A percentile compares a stretch with the other conserved stretches of the same genome.
phyloP scores from a whole-genome alignment of 2,797 vertebrate species.

The Varecia variegata region DNA sequence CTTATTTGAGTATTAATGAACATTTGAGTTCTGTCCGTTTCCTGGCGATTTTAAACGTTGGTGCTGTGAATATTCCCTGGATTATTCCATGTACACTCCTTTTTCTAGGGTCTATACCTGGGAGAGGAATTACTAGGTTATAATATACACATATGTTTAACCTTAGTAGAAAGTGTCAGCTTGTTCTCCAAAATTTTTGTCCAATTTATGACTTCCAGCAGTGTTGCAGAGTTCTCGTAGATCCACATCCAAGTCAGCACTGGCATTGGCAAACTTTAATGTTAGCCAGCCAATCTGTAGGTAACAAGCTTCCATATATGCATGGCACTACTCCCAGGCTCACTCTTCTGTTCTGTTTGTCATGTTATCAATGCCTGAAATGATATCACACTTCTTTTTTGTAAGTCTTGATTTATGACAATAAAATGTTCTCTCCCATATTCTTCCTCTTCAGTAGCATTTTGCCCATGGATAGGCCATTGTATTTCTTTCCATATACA shows the following conservation, averaged over 20 bases:
- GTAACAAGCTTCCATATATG: neutral
- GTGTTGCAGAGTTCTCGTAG: neutral
- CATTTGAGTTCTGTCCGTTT: neutral
- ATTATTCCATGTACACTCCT: fast-evolving
- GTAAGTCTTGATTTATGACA: neutral
- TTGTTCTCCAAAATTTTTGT: neutral
- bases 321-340: neutral
- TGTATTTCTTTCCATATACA: neutral
- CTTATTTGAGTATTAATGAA: neutral
- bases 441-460: neutral
- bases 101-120: neutral
- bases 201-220: neutral
- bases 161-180: neutral
- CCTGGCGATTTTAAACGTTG: neutral
- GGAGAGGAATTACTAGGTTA: neutral
- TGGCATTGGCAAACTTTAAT: neutral
- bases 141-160: neutral
- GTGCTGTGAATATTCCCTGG: neutral
- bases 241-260: neutral
- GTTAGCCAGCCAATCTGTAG: neutral
- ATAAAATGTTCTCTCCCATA: neutral
- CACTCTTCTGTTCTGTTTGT: neutral
- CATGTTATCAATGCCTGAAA: neutral
- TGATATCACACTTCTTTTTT: neutral
- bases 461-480: neutral